phyloP scores from a whole-genome alignment of 2,113 vertebrate species.

The Nasalis larvatus region DNA sequence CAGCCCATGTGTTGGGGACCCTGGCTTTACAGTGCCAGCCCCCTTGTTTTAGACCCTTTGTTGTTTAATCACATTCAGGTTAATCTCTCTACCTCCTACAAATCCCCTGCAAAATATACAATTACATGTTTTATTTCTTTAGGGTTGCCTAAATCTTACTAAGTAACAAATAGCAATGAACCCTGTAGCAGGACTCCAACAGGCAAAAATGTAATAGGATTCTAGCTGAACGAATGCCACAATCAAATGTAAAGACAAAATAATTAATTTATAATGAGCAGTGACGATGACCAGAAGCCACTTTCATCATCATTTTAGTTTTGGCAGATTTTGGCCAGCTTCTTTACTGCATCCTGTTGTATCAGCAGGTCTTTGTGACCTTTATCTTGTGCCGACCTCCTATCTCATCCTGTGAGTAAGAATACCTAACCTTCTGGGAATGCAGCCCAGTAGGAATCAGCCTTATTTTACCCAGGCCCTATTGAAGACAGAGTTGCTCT shows the following conservation, averaged over 20 bases:
- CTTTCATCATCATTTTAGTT: too few species aligned
- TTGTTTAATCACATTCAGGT: not conserved
- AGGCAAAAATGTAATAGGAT: conserved; percentile 40
- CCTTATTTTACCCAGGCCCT: too few species aligned
- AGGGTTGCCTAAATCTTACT: not conserved
- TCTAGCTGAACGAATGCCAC: not conserved
- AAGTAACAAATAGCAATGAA: not conserved
- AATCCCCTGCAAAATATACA: not conserved
- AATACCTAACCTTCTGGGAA: too few species aligned
- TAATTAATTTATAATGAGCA: not conserved
- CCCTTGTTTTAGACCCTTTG: not conserved
- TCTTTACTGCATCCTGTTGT: too few species aligned
- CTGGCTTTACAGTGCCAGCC: not conserved
- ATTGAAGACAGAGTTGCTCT: too few species aligned
- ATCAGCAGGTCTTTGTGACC: too few species aligned
- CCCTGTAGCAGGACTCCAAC: conserved; percentile 28
- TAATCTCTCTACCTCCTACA: not conserved
- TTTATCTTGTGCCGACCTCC: too few species aligned
- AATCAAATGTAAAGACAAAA: conserved; percentile 27
- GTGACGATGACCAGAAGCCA: too few species aligned
- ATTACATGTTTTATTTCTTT: not conserved
- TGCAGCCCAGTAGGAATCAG: too few species aligned
- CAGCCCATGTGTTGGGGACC: too few species aligned
- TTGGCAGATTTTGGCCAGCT: too few species aligned
- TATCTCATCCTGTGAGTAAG: too few species aligned